Evolutionary conservation across 2,113 vertebrate genomes (phyloP), one percentile per base, ranked within the genome.

Genomic region (Etheostoma spectabile): DNA sequence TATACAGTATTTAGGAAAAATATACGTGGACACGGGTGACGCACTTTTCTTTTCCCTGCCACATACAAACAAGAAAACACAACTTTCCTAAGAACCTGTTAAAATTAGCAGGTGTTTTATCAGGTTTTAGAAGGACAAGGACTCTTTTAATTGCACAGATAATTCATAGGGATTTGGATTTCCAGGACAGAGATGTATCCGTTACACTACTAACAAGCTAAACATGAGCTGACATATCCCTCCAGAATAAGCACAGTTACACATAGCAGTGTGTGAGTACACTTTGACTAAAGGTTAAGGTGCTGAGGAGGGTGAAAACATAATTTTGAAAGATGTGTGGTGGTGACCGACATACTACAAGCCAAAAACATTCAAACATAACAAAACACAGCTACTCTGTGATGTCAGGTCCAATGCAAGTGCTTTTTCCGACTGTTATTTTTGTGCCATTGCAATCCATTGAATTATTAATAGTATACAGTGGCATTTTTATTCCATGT

Each of bases 381-480:
- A 77, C 60, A 78, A 53, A 92, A 89, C 60, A 71, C 71, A 80
- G 48, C 70, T 79, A 55, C 71, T 79, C 70, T 83, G 53, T 78
- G 72, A 86, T 86, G 84, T 87, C 65, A 73, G 55, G 67, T 67
- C 74, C 61, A 79, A 55, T 52, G 21, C n/a, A 16, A 22, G 46
- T 66, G 72, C 84, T 88, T 87, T 91, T 90, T 84, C 66, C 16
- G 5, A 52, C 70, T 65, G 72, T 89, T 90, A 92, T 93, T 93
- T 93, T 89, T 89, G 86, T 93, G 87, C 91, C 85, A 93, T 91
- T 93, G 90, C 85, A 80, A 76, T 91, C 56, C 63, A 48, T 61
- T 94, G 73, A 91, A 94, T 90, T 92, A 94, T 93, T 94, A 66
- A 94, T 82, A 52, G 63, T 66, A 67, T 88, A 76, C 83, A 53